Conservation (phyloP, 1,140 invertebrate genomes). For the Drosophila triauraria region DNA sequence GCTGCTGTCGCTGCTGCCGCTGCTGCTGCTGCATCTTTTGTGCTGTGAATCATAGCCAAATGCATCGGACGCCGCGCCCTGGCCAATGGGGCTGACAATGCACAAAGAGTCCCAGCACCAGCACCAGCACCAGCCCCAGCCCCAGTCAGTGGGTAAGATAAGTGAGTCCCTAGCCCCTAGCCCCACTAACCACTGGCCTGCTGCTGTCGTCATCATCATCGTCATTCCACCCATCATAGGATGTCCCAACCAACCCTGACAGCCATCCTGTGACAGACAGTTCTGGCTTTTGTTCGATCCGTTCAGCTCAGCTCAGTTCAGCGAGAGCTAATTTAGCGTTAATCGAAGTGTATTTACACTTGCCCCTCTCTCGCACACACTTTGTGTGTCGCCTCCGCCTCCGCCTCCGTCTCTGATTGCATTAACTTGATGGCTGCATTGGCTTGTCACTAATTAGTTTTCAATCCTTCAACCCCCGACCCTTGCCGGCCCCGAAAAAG, state of each 20-base stretch:
- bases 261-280: slow-evolving; percentile 21
- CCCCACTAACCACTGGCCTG: neutral
- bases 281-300: slow-evolving; percentile 51
- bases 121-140: neutral
- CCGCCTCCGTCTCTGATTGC: slow-evolving; percentile 7
- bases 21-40: slow-evolving; percentile 64
- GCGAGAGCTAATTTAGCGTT: slow-evolving; percentile 67
- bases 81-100: slow-evolving; percentile 65
- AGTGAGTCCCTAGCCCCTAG: too few relatives aligned
- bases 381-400: neutral
- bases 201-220: slow-evolving; percentile 26
- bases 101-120: slow-evolving; percentile 35
- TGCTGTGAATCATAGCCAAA: slow-evolving; percentile 77
- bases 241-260: slow-evolving; percentile 2
- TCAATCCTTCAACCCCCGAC: slow-evolving; percentile 20
- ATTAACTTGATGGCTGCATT: slow-evolving; percentile 44
- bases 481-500: slow-evolving; percentile 1
- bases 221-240: slow-evolving; percentile 13
- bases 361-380: neutral
- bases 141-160: slow-evolving; percentile 2
- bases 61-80: slow-evolving; percentile 57
- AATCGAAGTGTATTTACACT: slow-evolving; percentile 70
- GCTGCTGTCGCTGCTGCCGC: neutral
- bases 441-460: slow-evolving; percentile 67
- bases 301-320: slow-evolving; percentile 35